Conservation (phyloP, 2,113 vertebrate species). For the Amblyornis subalaris region DNA sequence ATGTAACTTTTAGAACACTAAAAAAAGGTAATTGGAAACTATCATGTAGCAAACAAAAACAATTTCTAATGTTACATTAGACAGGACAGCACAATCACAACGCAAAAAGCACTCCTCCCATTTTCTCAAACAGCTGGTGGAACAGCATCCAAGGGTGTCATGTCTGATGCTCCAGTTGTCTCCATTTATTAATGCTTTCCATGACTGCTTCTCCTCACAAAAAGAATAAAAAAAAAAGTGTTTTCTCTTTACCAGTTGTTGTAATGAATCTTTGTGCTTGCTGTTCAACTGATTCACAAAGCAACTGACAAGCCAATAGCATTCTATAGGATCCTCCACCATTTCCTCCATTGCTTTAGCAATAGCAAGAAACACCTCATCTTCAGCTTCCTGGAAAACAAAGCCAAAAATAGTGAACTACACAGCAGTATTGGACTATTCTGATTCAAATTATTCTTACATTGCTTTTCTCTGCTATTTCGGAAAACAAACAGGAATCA, state of each 20-base stretch:
- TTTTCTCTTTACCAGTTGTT: slow-evolving; percentile 80
- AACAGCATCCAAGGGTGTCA: neutral
- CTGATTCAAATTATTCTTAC: neutral
- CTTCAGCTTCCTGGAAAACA: slow-evolving; percentile 80
- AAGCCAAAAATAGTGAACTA: neutral
- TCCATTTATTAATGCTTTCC: neutral
- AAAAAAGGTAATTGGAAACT: neutral
- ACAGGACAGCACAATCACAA: neutral
- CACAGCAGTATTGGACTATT: neutral
- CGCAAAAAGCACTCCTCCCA: neutral
- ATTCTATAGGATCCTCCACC: slow-evolving; percentile 86
- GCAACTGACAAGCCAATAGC: slow-evolving; percentile 91
- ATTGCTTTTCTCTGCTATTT: neutral
- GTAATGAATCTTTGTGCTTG: slow-evolving; percentile 89
- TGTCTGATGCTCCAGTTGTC: neutral
- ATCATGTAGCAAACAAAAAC: neutral
- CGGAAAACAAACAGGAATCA: neutral
- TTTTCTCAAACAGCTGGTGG: neutral
- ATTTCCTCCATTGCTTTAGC: slow-evolving; percentile 92
- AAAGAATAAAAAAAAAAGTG: fast-evolving
- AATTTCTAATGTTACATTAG: neutral
- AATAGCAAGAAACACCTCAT: slow-evolving; percentile 89
- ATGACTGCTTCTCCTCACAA: neutral
- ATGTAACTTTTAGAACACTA: neutral
- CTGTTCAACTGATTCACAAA: slow-evolving; percentile 88